Evolutionary conservation across 1,140 invertebrate species (phyloP).

Genomic region (Papilio machaon): DNA sequence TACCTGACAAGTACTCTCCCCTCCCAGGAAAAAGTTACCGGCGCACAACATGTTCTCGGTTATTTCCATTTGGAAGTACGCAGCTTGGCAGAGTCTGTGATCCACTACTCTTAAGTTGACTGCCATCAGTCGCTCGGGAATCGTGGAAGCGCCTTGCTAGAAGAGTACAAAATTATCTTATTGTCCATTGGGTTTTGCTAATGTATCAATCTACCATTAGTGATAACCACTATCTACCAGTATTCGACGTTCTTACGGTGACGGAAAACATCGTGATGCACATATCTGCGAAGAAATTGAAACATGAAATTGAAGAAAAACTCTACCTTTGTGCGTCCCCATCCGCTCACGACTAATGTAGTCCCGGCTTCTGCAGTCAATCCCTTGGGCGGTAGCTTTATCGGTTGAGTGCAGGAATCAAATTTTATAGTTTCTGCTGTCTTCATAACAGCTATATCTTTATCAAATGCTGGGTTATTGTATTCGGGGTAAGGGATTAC

Average conservation of each 20-base stretch:
- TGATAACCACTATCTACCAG: background rate
- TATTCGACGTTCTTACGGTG: too few species aligned
- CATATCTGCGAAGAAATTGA: too few species aligned
- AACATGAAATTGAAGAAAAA: background rate
- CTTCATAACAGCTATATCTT: constrained; percentile 84
- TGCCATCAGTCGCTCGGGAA: constrained; percentile 68
- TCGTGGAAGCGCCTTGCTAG: constrained; percentile 64
- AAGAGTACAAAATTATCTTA: constrained; percentile 38
- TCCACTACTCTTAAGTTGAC: constrained; percentile 65
- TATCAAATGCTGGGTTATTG: constrained; percentile 77
- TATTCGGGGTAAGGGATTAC: constrained; percentile 79
- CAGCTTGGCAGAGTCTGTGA: constrained; percentile 45
- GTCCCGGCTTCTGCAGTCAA: constrained; percentile 51
- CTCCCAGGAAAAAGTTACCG: constrained; percentile 72
- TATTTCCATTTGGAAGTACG: constrained; percentile 51
- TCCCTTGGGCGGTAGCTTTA: constrained; percentile 51
- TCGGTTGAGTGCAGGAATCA: constrained; percentile 59
- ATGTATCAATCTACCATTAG: background rate
- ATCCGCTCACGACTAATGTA: constrained; percentile 65
- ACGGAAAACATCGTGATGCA: too few species aligned
- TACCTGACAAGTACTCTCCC: constrained; percentile 75
- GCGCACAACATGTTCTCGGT: constrained; percentile 75
- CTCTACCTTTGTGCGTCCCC: constrained; percentile 63
- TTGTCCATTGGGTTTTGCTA: background rate
- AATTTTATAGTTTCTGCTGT: constrained; percentile 66